A percentile compares a stretch with the other conserved stretches of the same genome.
These are phyloP conservation scores for Speoplatyrhinus poulsoni DNA, from an alignment of 2,113 vertebrate genomes.

Conservation along the genomic window DNA sequence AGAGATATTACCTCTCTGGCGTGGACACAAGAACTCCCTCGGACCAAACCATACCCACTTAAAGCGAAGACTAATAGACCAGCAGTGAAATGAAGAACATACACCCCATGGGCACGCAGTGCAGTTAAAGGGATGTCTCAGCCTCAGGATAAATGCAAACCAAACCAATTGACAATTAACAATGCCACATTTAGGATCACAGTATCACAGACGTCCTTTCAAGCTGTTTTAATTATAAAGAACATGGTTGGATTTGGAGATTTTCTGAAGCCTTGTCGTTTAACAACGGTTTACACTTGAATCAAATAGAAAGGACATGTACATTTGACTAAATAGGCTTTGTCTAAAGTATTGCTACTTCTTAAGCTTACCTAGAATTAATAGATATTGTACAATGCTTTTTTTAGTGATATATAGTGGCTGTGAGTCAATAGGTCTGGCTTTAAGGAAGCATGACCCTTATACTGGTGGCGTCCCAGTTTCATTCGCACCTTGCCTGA, in stretches of 20 bases:
- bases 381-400: too few species aligned
- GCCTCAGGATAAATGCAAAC: slow-evolving; percentile 43
- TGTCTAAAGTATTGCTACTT: too few species aligned
- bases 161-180: not conserved
- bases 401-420: not conserved
- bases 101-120: slow-evolving; percentile 5
- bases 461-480: slow-evolving; percentile 30
- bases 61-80: too few species aligned
- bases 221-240: not conserved
- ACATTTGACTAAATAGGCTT: too few species aligned
- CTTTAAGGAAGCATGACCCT: slow-evolving; percentile 38
- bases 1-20: not conserved
- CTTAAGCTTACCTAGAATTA: too few species aligned
- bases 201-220: not conserved
- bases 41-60: too few species aligned
- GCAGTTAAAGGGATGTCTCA: slow-evolving; percentile 53
- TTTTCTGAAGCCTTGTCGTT: too few species aligned
- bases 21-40: not conserved
- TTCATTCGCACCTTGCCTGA: not conserved
- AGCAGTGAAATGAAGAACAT: too few species aligned
- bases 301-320: too few species aligned
- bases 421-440: not conserved
- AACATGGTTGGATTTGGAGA: not conserved
- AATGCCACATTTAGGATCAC: not conserved
- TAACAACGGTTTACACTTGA: too few species aligned